Conservation (phyloP, 1,140 invertebrate genomes). For the Augochlora pura region DNA sequence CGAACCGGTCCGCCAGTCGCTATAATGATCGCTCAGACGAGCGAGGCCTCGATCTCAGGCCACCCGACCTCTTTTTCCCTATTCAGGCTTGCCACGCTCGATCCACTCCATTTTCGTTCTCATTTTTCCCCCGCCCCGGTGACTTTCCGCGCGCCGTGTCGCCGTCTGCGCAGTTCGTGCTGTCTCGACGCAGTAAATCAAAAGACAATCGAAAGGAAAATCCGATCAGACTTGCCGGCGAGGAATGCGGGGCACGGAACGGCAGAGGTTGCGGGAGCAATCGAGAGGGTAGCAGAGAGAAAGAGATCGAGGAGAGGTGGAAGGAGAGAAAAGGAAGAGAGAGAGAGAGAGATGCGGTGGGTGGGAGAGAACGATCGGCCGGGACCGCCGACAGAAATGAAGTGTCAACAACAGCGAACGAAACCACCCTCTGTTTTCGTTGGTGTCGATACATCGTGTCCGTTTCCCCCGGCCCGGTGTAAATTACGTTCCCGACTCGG, state of each 20-base stretch:
- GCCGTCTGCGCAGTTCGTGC: not conserved
- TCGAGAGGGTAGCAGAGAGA: no score
- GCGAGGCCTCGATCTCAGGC: slow-evolving; percentile 23
- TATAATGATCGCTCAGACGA: slow-evolving; percentile 21
- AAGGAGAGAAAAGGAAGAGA: no score
- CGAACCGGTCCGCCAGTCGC: not conserved
- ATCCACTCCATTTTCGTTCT: slow-evolving; percentile 3
- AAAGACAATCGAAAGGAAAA: slow-evolving; percentile 52
- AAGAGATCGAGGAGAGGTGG: no score
- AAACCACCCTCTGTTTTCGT: slow-evolving; percentile 31
- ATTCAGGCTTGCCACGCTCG: not conserved
- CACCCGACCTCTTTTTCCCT: slow-evolving; percentile 43
- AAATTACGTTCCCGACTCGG: slow-evolving; percentile 48
- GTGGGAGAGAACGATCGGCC: not conserved
- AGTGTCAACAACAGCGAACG: slow-evolving; percentile 34
- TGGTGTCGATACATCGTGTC: slow-evolving; percentile 24
- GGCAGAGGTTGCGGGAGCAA: no score
- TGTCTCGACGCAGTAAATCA: slow-evolving; percentile 27
- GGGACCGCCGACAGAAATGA: slow-evolving; percentile 23
- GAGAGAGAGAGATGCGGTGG: no score
- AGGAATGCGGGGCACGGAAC: no score
- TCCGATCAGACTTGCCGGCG: slow-evolving; percentile 27
- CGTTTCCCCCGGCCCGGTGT: slow-evolving; percentile 21
- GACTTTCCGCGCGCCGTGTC: not conserved
- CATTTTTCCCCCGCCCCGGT: not conserved